Conservation (phyloP, 2,888 invertebrate genomes). For the Mythimna loreyi region DNA sequence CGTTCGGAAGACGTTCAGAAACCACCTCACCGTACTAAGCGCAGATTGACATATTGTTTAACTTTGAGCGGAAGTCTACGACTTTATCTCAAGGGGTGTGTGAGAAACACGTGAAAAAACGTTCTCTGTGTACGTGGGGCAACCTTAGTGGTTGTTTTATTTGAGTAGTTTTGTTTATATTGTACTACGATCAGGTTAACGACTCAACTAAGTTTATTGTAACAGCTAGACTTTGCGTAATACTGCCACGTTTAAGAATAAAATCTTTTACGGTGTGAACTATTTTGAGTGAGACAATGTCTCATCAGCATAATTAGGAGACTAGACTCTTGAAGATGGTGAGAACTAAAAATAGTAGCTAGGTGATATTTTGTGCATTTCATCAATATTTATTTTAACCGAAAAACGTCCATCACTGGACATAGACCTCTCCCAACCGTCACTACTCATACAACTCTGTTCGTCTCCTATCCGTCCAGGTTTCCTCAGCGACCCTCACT, state of each 20-base stretch:
- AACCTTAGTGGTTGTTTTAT: slow-evolving; percentile 53
- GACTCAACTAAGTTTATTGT: slow-evolving; percentile 44
- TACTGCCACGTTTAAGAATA: slow-evolving; percentile 19
- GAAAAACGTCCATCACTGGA: no score
- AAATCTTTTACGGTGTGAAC: slow-evolving; percentile 11
- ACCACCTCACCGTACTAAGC: slow-evolving; percentile 56
- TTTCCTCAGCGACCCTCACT: no score
- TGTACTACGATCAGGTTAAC: slow-evolving; percentile 46
- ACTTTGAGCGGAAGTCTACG: slow-evolving; percentile 68
- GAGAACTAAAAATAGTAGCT: not conserved
- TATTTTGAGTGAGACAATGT: slow-evolving; percentile 14
- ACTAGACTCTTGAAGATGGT: slow-evolving; percentile 9
- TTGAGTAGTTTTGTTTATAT: slow-evolving; percentile 59
- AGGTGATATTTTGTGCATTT: no score
- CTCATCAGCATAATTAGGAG: not conserved
- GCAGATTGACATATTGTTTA: slow-evolving; percentile 77
- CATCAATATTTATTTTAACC: no score
- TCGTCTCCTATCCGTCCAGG: no score
- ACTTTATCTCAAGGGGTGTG: slow-evolving; percentile 65
- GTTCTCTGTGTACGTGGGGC: slow-evolving; percentile 41
- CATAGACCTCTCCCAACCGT: no score
- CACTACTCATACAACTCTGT: no score
- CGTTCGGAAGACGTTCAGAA: slow-evolving; percentile 59
- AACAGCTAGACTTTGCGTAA: slow-evolving; percentile 25
- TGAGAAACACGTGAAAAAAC: slow-evolving; percentile 54